Conservation (phyloP, 1,140 invertebrate genomes). For the Glossosoma conforme region DNA sequence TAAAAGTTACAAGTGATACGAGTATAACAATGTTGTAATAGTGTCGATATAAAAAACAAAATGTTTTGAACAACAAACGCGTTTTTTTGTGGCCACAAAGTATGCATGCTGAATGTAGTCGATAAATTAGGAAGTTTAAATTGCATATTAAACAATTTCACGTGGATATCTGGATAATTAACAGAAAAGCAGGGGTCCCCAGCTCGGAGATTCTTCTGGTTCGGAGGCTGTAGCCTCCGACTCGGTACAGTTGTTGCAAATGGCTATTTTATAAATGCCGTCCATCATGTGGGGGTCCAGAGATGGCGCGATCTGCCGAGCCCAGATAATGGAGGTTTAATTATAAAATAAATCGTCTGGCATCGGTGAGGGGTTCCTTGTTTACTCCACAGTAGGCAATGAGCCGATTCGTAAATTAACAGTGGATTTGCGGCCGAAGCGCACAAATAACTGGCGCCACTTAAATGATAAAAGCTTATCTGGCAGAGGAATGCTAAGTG, state of each 20-base stretch:
- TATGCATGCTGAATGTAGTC: no score
- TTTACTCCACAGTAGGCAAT: constrained; percentile 12
- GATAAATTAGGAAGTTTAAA: no score
- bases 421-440: constrained; percentile 19
- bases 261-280: constrained; percentile 21
- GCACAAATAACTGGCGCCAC: constrained; percentile 2
- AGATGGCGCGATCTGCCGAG: background rate
- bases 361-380: background rate
- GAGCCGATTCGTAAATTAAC: constrained; percentile 19
- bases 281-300: constrained; percentile 10
- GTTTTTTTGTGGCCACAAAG: no score
- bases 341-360: constrained; percentile 25
- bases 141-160: no score
- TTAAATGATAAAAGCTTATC: background rate
- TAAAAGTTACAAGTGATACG: no score
- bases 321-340: constrained; percentile 22
- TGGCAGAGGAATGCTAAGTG: background rate
- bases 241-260: constrained; percentile 22
- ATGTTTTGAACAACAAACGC: no score
- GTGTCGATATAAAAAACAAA: no score
- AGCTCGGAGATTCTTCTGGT: no score
- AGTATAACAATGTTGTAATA: no score
- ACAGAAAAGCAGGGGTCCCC: no score
- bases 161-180: no score
- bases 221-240: no score